Base-by-base conservation (phyloP, 1,140 invertebrate genomes). In the Drosophila littoralis region DNA sequence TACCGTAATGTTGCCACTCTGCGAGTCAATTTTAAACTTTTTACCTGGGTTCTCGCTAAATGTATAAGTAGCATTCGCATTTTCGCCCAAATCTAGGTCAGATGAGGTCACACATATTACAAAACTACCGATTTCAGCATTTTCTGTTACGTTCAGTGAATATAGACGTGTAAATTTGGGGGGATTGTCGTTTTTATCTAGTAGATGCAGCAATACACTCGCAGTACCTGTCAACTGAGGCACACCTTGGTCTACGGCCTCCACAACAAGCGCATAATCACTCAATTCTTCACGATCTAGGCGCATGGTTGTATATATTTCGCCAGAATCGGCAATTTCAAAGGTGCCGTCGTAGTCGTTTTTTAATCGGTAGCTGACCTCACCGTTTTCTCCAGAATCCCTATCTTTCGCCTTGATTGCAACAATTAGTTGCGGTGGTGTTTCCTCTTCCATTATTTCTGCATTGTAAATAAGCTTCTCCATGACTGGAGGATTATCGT, bases 101-200 rank as follows among this genome's bases (percentile, higher is more conserved):
- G 96, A 97, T 90, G 97, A 98, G 3, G 97, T 98, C 0, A 99
- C 96, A 90, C 95, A 95, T 55, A 99, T 97, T 0, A 99, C 97
- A 92, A 98, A 98, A 1, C 97, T 96, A 3, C 97, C 98, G 45
- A 98, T 95, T 74, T 97, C 96, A 0, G 97, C 95, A 93, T 99
- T 99, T 93, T 99, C 98, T 0, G 98, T 98, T 0, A 99, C 97
- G 90, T 98, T 98, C 0, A 98, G 97, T 83, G 96, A 98, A 91
- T 98, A 99, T 0, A 98, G 92, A 51, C 97, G 93, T 0, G 97
- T 98, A 91, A 99, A 99, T 69, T 96, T 94, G 0, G 98, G 98
- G 8, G 97, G 97, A 92, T 98, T 98, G 92, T 99, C 98, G 93
- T 99, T 99, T 92, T 98, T 98, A 90, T 99, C 98, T 13, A 96